phyloP scores from a whole-genome alignment of 1,140 invertebrate species.

The Diachasma alloeum region DNA sequence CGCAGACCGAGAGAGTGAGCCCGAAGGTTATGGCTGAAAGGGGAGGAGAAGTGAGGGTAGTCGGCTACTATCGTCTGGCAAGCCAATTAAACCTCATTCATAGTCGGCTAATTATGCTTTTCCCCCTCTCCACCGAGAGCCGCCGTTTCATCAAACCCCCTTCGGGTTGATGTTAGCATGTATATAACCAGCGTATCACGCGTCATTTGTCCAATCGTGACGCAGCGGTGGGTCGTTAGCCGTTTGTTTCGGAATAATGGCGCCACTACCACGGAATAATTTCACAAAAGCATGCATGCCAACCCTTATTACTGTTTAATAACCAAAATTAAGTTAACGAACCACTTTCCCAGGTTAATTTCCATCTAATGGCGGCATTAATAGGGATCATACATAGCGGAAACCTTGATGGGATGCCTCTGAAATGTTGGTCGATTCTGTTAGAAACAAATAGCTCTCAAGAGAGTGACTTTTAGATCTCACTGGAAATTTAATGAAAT shows the following conservation, averaged over 20 bases:
- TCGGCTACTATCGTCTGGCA: slow-evolving; percentile 8
- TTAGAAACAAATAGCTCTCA: too few relatives aligned
- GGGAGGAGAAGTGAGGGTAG: slow-evolving; percentile 33
- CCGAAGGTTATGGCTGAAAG: slow-evolving; percentile 25
- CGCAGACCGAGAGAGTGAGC: neutral
- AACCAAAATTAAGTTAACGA: neutral
- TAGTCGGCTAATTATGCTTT: slow-evolving; percentile 57
- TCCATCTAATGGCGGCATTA: neutral
- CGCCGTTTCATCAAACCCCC: slow-evolving; percentile 1
- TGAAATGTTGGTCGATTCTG: too few relatives aligned
- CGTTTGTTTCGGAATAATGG: slow-evolving; percentile 55
- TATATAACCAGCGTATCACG: slow-evolving; percentile 35
- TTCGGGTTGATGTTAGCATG: neutral
- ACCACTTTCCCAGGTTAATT: slow-evolving; percentile 9
- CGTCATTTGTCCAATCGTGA: slow-evolving; percentile 53
- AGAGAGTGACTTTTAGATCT: too few relatives aligned
- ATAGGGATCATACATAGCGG: neutral
- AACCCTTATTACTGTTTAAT: slow-evolving; percentile 1
- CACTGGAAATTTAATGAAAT: too few relatives aligned
- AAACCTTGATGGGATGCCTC: neutral
- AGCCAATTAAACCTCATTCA: slow-evolving; percentile 62
- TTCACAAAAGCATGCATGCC: neutral
- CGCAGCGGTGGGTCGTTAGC: slow-evolving; percentile 53
- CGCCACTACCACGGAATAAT: slow-evolving; percentile 10
- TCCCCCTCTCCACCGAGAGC: slow-evolving; percentile 17